phyloP scores from a whole-genome alignment of 2,888 invertebrate genomes.

The Agonopterix arenella region DNA sequence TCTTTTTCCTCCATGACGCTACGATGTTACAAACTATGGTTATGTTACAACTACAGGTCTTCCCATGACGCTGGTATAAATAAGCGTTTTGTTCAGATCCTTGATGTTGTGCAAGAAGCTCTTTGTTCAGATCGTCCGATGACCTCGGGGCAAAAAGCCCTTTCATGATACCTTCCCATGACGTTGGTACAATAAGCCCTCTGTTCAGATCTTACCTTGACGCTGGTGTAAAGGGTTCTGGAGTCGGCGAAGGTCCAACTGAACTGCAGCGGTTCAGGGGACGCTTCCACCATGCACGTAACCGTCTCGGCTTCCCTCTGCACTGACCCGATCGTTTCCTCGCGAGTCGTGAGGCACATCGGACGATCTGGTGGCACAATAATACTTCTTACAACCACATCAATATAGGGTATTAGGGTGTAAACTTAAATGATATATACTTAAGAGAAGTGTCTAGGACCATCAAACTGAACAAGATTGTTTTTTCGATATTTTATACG shows the following conservation, averaged over 20 bases:
- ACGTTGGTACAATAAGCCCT: slow-evolving; percentile 25
- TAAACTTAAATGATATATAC: too few species aligned
- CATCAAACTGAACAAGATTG: too few species aligned
- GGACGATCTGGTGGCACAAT: slow-evolving; percentile 37
- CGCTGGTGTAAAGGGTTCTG: slow-evolving; percentile 43
- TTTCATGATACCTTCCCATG: slow-evolving; percentile 23
- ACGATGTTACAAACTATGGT: too few species aligned
- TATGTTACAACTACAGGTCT: too few species aligned
- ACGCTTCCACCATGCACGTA: slow-evolving; percentile 46
- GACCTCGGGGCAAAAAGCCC: slow-evolving; percentile 35
- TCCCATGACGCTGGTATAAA: too few species aligned
- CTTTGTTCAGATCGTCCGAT: slow-evolving; percentile 23
- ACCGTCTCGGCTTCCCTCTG: slow-evolving; percentile 37
- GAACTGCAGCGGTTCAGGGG: slow-evolving; percentile 51
- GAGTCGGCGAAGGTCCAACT: slow-evolving; percentile 57
- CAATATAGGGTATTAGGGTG: too few species aligned
- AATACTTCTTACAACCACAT: too few species aligned
- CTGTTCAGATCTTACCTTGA: slow-evolving; percentile 25
- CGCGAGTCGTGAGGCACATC: slow-evolving; percentile 31
- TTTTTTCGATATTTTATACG: too few species aligned
- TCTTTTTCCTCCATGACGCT: too few species aligned
- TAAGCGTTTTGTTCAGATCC: too few species aligned
- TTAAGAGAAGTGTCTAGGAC: too few species aligned
- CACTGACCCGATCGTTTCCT: slow-evolving; percentile 37
- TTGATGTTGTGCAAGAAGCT: too few species aligned